Percentiles rank a stretch among this genome's conserved stretches.
Evolutionary conservation across 2,797 vertebrate species (phyloP).

Genomic region (Meriones psammophilus): DNA sequence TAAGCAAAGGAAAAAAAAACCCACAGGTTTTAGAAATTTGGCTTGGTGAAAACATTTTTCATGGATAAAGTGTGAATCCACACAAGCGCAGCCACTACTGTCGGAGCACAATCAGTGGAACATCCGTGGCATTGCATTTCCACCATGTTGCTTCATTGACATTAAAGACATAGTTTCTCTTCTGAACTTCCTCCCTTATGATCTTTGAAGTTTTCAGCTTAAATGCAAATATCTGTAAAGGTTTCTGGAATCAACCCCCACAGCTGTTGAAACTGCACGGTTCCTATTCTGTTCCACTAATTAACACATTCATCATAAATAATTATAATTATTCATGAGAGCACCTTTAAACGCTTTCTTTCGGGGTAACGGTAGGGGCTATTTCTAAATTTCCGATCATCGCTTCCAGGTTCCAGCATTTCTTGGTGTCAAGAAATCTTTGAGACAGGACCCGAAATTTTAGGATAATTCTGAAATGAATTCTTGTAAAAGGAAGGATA

Average conservation of each 20-base stretch:
- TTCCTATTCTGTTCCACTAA: background rate
- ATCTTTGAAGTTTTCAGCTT: background rate
- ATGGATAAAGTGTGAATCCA: background rate
- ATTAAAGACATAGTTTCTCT: background rate
- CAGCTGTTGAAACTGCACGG: background rate
- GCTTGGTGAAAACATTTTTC: background rate
- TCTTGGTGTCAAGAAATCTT: background rate
- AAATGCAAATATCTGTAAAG: background rate
- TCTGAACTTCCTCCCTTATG: background rate
- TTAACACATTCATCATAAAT: background rate
- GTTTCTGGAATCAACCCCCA: background rate
- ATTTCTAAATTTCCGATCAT: background rate
- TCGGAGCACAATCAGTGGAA: background rate
- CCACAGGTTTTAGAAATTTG: background rate
- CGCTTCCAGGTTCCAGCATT: background rate
- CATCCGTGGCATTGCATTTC: background rate
- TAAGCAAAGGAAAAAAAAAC: background rate
- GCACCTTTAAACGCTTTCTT: background rate
- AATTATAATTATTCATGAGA: background rate
- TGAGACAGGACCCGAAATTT: background rate
- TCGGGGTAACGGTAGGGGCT: background rate
- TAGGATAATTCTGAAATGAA: slow-evolving; percentile 15
- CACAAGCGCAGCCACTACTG: background rate
- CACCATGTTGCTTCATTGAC: background rate
- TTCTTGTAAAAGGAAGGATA: background rate